A percentile compares a stretch with the other conserved stretches of the same genome.
These are phyloP conservation scores for Aphidoletes aphidimyza DNA, from an alignment of 2,888 invertebrate genomes.

Conservation along the genomic window DNA sequence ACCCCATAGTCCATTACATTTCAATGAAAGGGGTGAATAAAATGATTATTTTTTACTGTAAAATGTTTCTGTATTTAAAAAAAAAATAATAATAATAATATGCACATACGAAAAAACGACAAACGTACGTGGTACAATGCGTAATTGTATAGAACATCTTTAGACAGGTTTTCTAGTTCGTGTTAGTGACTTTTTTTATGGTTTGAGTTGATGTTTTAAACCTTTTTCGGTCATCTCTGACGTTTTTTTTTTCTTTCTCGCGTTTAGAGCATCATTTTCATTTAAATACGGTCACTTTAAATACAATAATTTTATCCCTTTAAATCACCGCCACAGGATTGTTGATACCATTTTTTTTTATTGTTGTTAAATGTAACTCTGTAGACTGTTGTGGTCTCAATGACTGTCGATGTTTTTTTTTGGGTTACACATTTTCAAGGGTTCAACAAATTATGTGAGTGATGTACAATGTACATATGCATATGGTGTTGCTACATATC, in stretches of 20 bases:
- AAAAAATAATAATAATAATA: not conserved
- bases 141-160: conserved; percentile 17
- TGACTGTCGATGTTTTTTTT: too few species aligned
- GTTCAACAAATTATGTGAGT: too few species aligned
- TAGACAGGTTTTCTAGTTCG: not conserved
- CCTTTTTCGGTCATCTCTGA: not conserved
- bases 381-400: too few species aligned
- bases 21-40: conserved; percentile 29
- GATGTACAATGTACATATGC: too few species aligned
- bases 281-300: conserved; percentile 41
- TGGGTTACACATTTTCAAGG: too few species aligned
- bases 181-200: not conserved
- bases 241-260: not conserved
- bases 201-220: not conserved
- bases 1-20: conserved; percentile 22
- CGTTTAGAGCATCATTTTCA: conserved; percentile 15
- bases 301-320: conserved; percentile 9
- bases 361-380: too few species aligned
- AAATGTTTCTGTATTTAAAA: too few species aligned
- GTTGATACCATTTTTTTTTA: not conserved
- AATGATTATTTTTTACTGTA: conserved; percentile 1
- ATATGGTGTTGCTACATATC: too few species aligned
- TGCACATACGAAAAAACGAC: not conserved
- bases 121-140: not conserved
- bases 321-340: not conserved